Base-by-base conservation (phyloP, 92 coral and sea anemone genomes). In the Porites lobata region DNA sequence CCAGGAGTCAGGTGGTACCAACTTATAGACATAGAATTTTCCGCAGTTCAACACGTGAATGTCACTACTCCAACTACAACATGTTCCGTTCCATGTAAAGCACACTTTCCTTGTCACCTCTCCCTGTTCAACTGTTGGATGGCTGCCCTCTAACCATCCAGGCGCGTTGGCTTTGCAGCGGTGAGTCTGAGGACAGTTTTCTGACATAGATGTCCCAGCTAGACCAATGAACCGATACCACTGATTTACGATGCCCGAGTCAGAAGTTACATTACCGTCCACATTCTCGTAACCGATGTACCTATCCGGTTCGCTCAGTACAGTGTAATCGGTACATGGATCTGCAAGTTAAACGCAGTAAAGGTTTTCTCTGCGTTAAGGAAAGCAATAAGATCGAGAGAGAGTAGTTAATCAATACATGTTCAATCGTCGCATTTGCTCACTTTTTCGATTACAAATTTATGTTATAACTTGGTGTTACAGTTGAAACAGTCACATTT, bases 121-220 rank as follows among this genome's bases (percentile, higher is more conserved):
- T 14, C 85, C 77, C 6, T 68, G 63, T 4, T 19, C 85, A 17
- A 81, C 85, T 11, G 77, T 47, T 7, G 85, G 85, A 32, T 81
- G 76, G 3, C 50, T 7, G 5, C 85, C 85, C 7, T 66, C 14
- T 17, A 80, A 47, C 85, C 85, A 80, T 57, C 85, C 76, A 9
- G 64, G 50, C 3, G 73, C 24, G 20, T 52, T 67, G 12, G 85
- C 68, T 21, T 50, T 24, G 56, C 85, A 80, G 50, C n/a, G 51
- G 56, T 9, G 10, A 19, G 5, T 9, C 11, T 58, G 24, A 38
- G 68, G 82, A 17, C 69, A 59, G 6, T 14, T 32, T 63, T 77
- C 54, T 38, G 82, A 53, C 57, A 77, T 2, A 10, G 68, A 77
- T 61, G 69, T 38, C 9, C 82, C 82, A 62, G 53, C 82, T 7